Percentiles rank a stretch among this genome's conserved stretches.
These are phyloP conservation scores for Laticauda colubrina DNA, from an alignment of 2,113 vertebrate species.

Conservation along the genomic window DNA sequence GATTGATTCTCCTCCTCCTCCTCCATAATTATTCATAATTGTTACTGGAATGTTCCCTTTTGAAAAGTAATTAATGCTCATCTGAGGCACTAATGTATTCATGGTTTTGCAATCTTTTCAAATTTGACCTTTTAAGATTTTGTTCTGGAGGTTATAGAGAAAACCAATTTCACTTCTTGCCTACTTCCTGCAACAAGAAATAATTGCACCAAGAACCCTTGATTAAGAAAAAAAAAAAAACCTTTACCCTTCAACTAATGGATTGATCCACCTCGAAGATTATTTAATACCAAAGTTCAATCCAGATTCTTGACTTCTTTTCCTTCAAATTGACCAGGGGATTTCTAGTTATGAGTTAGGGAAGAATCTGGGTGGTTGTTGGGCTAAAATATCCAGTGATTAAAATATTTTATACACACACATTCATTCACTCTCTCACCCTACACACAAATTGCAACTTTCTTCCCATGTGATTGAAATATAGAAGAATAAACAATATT, in stretches of 20 bases:
- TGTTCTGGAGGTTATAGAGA: conserved; percentile 52
- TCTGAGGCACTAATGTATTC: conserved; percentile 47
- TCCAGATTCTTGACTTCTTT: not conserved
- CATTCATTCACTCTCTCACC: too few species aligned
- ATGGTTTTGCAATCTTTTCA: conserved; percentile 59
- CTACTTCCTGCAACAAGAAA: conserved; percentile 52
- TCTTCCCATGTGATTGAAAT: not conserved
- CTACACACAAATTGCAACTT: not conserved
- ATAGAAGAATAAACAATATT: not conserved
- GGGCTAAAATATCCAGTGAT: not conserved
- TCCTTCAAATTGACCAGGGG: not conserved
- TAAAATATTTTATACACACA: not conserved
- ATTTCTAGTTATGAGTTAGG: not conserved
- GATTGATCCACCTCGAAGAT: conserved; percentile 13
- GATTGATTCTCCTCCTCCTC: not conserved
- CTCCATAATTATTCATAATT: not conserved
- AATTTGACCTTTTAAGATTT: conserved; percentile 58
- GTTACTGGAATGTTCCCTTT: conserved; percentile 43
- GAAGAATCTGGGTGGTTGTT: not conserved
- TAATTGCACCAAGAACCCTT: conserved; percentile 44
- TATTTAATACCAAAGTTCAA: conserved; percentile 13
- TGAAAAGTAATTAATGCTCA: conserved; percentile 46
- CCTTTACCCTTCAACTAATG: conserved; percentile 44
- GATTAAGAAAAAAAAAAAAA: conserved; percentile 35
- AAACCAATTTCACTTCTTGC: conserved; percentile 31